phyloP scores from a whole-genome alignment of 2,797 vertebrate species.

The Xerus rutilus region DNA sequence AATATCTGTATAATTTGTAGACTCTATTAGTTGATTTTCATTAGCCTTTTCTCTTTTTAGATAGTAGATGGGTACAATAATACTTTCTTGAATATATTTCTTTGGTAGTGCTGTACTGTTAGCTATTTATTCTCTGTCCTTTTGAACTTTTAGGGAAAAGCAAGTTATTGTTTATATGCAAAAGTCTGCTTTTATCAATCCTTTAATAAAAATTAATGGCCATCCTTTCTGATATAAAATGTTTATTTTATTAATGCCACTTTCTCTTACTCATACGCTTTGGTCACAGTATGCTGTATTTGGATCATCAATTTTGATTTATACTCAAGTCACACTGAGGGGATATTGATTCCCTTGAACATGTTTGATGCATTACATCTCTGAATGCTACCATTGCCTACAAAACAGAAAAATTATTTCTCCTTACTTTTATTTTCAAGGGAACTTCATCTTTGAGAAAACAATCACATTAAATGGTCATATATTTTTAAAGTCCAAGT shows the following conservation, averaged over 20 bases:
- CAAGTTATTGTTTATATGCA: neutral
- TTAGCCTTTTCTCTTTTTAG: neutral
- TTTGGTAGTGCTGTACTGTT: neutral
- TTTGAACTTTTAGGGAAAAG: neutral
- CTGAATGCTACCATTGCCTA: conserved; percentile 61
- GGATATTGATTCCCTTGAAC: conserved; percentile 73
- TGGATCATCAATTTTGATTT: conserved; percentile 75
- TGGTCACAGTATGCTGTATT: conserved; percentile 52
- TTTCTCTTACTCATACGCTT: conserved; percentile 53
- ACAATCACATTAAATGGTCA: neutral
- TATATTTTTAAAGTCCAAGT: neutral
- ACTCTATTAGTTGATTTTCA: neutral
- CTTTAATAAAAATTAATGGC: conserved; percentile 62
- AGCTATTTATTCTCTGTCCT: neutral
- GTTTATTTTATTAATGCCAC: conserved; percentile 61
- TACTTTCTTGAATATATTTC: neutral
- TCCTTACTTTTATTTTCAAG: conserved; percentile 54
- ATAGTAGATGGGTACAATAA: neutral
- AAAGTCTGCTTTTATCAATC: neutral
- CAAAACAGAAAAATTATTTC: conserved; percentile 56
- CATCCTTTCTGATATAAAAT: neutral
- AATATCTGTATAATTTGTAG: neutral
- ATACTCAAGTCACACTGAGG: conserved; percentile 59
- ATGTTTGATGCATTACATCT: conserved; percentile 66
- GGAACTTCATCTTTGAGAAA: conserved; percentile 43